Evolutionary conservation across 2,797 vertebrate species (phyloP), one percentile per base, ranked within the genome.

Genomic region (Sebastes trivittatus): DNA sequence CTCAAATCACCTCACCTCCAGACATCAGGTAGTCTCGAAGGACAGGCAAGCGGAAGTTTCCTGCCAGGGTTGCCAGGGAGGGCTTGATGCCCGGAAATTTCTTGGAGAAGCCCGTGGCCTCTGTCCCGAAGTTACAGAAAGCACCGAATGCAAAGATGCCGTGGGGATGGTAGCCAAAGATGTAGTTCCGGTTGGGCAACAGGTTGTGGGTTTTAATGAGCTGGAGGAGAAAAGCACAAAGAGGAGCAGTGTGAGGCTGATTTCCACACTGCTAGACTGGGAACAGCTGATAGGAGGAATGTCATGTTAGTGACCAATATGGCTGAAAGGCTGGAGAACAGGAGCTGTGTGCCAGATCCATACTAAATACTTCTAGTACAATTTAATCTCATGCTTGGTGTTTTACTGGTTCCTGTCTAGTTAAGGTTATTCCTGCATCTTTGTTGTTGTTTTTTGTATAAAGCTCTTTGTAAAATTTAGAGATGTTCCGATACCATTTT

Each of bases 61-160:
- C 98, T 0, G 97, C 98, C 89, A 99, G 84, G 0, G 98, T 99
- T 5, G 98, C 98, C 78, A 99, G 92, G 72, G 97, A 98, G 0
- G 97, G 97, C 73, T 95, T 96, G 80, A 99, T 99, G 32, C 98
- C 98, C 0, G 98, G 98, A 85, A 99, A 99, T 82, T 98, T 98
- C 92, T 97, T 97, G 86, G 98, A 90, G 59, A 99, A 97, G 46
- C 97, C 97, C 0, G 98, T 99, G 58, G 98, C 98, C 83, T 99
- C 98, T 0, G 98, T 99, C 64, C 98, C 96, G 73, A 99, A 99
- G 95, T 99, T 99, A 88, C 98, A 99, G 93, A 99, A 99, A 38
- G 97, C 98, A 0, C 98, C 98, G 2, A 99, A 95, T 77, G 97
- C 97, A 92, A 99, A 96, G 92, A 99, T 98, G 69, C 98, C 98